A percentile compares a stretch with the other conserved stretches of the same genome.
phyloP scores from a whole-genome alignment of 2,888 invertebrate genomes.

The Rotaria sp. region DNA sequence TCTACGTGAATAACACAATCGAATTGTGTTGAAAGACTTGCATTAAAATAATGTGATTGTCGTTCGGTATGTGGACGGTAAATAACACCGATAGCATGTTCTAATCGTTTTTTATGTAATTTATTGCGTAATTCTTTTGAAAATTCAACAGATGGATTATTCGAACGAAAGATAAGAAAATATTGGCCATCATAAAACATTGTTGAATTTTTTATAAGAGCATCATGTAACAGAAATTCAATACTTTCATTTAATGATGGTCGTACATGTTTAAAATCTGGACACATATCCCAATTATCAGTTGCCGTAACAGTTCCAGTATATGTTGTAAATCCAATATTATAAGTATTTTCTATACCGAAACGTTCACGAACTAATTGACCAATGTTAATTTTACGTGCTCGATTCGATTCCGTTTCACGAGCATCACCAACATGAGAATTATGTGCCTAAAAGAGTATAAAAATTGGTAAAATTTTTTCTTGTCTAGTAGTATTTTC shows the following conservation, averaged over 20 bases:
- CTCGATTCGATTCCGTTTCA: background rate
- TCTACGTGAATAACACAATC: conserved; percentile 11
- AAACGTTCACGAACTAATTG: conserved; percentile 3
- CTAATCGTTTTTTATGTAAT: background rate
- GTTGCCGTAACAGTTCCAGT: background rate
- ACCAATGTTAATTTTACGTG: background rate
- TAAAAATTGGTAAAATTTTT: background rate
- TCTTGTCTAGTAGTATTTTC: background rate
- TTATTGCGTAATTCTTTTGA: background rate
- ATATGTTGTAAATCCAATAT: conserved; percentile 1
- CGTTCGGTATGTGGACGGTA: background rate
- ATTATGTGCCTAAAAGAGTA: background rate
- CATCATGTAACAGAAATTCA: background rate
- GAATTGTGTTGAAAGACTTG: background rate
- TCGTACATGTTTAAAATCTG: background rate
- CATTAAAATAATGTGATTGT: background rate
- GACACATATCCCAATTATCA: background rate
- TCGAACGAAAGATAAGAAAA: background rate
- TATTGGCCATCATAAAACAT: background rate
- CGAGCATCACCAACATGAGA: background rate
- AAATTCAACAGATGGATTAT: background rate
- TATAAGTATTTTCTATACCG: conserved; percentile 7
- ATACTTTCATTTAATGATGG: background rate
- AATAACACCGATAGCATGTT: background rate
- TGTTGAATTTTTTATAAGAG: background rate